Evolutionary conservation across 1,140 invertebrate species (phyloP).

Genomic region (Octopus sinensis): DNA sequence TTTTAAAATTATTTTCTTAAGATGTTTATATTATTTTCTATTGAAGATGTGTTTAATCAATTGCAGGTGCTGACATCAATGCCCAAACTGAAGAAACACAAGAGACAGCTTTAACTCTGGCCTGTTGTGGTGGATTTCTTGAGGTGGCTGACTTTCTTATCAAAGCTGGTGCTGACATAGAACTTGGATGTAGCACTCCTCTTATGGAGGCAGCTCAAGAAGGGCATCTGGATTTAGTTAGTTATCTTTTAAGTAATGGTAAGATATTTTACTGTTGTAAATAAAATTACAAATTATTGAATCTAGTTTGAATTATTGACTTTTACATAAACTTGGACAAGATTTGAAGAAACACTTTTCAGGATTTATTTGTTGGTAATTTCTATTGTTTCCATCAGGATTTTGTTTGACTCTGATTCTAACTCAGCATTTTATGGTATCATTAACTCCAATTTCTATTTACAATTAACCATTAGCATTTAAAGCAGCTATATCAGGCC

Average conservation of each 20-base stretch:
- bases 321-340: no score
- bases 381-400: no score
- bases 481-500: no score
- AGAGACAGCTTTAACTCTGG: conserved; percentile 93
- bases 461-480: no score
- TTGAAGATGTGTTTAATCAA: no score
- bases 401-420: no score
- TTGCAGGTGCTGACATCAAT: conserved; percentile 87
- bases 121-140: conserved; percentile 94
- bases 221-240: conserved; percentile 89
- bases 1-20: no score
- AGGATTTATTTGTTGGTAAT: not conserved
- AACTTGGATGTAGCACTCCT: conserved; percentile 92
- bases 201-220: conserved; percentile 98
- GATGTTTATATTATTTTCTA: no score
- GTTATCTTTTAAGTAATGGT: conserved; percentile 55
- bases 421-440: no score
- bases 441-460: no score
- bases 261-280: conserved; percentile 18
- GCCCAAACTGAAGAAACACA: conserved; percentile 96
- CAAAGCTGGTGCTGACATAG: conserved; percentile 91
- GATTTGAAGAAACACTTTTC: not conserved
- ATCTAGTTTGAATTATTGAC: no score
- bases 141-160: conserved; percentile 97
- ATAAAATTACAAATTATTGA: no score